Percentiles rank a stretch among this genome's conserved stretches.
phyloP scores from a whole-genome alignment of 2,113 vertebrate species.

The Chrysochloris asiatica region DNA sequence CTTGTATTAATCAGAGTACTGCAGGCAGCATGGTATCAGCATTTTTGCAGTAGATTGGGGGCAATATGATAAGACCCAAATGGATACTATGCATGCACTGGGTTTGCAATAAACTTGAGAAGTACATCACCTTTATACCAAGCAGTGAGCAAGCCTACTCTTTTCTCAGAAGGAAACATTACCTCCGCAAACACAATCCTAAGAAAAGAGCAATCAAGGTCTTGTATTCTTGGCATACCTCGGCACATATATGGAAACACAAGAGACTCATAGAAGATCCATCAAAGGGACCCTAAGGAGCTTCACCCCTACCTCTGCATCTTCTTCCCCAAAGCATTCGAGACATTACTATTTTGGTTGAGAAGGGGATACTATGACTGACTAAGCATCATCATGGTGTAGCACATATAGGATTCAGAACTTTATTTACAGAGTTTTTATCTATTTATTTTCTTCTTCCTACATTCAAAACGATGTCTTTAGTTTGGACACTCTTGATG shows the following conservation, averaged over 20 bases:
- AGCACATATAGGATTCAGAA: not conserved
- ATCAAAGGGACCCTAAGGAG: not conserved
- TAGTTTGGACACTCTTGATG: not conserved
- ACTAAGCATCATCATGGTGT: no score
- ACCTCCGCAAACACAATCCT: not conserved
- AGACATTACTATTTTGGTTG: not conserved
- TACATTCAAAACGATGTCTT: not conserved
- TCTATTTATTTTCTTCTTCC: not conserved
- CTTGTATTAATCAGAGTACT: not conserved
- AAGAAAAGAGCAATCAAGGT: not conserved
- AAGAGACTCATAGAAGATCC: not conserved
- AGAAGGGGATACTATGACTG: not conserved
- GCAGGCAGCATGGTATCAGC: not conserved
- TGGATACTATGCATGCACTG: not conserved
- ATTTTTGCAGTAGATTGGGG: not conserved
- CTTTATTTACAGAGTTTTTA: not conserved
- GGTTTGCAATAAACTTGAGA: not conserved
- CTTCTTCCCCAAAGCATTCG: not conserved
- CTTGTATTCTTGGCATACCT: not conserved
- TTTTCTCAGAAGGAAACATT: not conserved
- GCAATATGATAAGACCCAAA: not conserved
- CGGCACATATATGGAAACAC: not conserved
- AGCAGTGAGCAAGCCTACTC: not conserved
- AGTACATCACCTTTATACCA: not conserved
- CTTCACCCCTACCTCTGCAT: not conserved